Evolutionary conservation across 2,888 invertebrate species (phyloP).

Genomic region (Folsomia manolachei): DNA sequence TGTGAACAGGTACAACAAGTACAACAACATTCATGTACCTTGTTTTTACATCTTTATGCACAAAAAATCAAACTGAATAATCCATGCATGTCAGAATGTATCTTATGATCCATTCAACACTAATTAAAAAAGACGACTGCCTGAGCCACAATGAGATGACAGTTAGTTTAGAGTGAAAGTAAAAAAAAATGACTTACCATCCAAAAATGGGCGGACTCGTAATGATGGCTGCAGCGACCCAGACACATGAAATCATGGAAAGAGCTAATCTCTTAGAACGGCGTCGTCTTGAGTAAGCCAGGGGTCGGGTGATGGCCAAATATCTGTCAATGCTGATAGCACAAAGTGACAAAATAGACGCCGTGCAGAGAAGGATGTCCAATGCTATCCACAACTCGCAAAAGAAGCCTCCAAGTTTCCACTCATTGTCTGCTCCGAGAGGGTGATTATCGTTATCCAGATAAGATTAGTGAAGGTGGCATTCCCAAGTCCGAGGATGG

Average conservation of each 20-base stretch:
- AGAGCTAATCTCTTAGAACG: slow-evolving; percentile 80
- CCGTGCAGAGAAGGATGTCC: slow-evolving; percentile 87
- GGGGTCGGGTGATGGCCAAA: slow-evolving; percentile 87
- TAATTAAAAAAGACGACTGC: too few relatives aligned
- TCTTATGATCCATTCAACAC: too few relatives aligned
- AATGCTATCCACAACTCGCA: slow-evolving; percentile 88
- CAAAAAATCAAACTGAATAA: too few relatives aligned
- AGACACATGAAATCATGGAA: slow-evolving; percentile 83
- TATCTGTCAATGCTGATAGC: slow-evolving; percentile 90
- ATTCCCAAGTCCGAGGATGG: background rate
- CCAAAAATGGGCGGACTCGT: slow-evolving; percentile 92
- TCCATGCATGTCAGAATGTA: too few relatives aligned
- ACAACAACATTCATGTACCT: too few relatives aligned
- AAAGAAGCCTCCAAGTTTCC: slow-evolving; percentile 85
- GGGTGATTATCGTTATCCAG: background rate
- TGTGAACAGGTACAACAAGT: too few relatives aligned
- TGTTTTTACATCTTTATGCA: too few relatives aligned
- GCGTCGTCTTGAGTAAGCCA: slow-evolving; percentile 84
- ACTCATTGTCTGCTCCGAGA: slow-evolving; percentile 54
- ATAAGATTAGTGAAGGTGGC: background rate
- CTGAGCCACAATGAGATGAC: too few relatives aligned
- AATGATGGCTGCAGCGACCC: slow-evolving; percentile 84
- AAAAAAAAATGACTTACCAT: too few relatives aligned
- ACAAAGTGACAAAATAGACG: slow-evolving; percentile 64
- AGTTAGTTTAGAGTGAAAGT: too few relatives aligned